Evolutionary conservation across 2,888 invertebrate genomes (phyloP), one percentile per base, ranked within the genome.

Genomic region (Stenolophus ochropezus): DNA sequence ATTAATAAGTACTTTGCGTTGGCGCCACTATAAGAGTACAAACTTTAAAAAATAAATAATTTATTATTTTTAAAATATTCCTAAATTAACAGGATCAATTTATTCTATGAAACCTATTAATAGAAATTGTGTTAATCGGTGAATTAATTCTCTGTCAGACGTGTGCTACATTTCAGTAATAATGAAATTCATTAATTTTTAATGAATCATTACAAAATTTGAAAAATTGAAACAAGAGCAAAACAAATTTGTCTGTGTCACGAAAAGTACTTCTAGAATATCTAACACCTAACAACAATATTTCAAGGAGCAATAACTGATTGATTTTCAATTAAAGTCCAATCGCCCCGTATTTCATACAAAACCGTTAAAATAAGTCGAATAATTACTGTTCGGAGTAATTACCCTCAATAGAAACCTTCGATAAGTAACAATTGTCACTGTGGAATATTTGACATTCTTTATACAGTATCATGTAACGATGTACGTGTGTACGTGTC

Each of bases 321-420:
- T 42, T 69, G 69, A 69, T 42, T 69, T 69, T 69, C 42, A 69
- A 69, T 69, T 42, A 69, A 69, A 69, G 69, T 42, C 33, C 69
- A 51, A 49, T 75, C 49, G 74, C 23, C 74, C 53, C 74, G 74
- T 53, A 75, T 75, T 75, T 25, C 21, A 14, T 21, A 47, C 49
- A 21, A 49, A 49, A 42, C 74, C 74, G 74, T 75, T 75, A 49
- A 51, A 51, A 51, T 53, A 75, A 51, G 14, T 11, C 23, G 23
- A 53, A 2, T 51, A 75, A 75, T 74, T 74, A 49, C 25, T 20
- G n/a, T n/a, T 8, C 14, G 23, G 14, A 25, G 25, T 49, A 73
- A 47, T 73, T 53, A 75, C 21, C 25, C 51, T 75, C 53, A 25
- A 75, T 75, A 23, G 18, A 16, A 51, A 53, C 16, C 74, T 16